A percentile compares a stretch with the other conserved stretches of the same genome.
Conservation (phyloP, 2,888 invertebrate species). For the Eupithecia vulgata region DNA sequence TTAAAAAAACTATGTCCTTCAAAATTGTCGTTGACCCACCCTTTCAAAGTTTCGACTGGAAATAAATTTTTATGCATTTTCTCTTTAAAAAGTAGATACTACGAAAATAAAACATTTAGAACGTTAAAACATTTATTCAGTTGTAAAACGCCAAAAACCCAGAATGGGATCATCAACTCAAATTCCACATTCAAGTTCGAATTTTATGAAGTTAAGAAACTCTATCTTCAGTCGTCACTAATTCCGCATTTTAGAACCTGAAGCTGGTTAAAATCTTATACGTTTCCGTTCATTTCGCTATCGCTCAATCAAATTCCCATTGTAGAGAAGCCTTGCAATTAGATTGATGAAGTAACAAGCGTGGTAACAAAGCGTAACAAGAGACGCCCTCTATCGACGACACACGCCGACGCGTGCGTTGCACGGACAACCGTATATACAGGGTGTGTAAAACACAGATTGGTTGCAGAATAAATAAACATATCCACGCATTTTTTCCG, state of each 20-base stretch:
- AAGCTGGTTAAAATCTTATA: neutral
- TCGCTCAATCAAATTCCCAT: conserved; percentile 17
- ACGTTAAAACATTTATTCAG: neutral
- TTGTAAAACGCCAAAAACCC: neutral
- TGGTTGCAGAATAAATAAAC: neutral
- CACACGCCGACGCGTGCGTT: conserved; percentile 24
- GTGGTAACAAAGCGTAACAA: conserved; percentile 45
- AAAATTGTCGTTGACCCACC: neutral
- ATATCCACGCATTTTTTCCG: neutral
- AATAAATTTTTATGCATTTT: neutral
- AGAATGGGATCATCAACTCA: neutral
- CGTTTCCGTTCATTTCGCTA: neutral
- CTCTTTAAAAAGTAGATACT: neutral
- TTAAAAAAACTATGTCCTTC: neutral
- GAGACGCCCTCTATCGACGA: conserved; percentile 24
- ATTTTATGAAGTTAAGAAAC: neutral
- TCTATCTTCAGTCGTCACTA: neutral
- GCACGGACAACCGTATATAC: conserved; percentile 5
- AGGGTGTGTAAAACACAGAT: neutral
- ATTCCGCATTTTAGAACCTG: neutral
- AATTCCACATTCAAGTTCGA: neutral
- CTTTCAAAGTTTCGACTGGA: no score
- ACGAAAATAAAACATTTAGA: neutral
- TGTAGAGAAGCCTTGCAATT: conserved; percentile 38
- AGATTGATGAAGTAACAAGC: conserved; percentile 46